Conservation (phyloP, 64 coral and sea anemone species). For the Actinia tenebrosa region DNA sequence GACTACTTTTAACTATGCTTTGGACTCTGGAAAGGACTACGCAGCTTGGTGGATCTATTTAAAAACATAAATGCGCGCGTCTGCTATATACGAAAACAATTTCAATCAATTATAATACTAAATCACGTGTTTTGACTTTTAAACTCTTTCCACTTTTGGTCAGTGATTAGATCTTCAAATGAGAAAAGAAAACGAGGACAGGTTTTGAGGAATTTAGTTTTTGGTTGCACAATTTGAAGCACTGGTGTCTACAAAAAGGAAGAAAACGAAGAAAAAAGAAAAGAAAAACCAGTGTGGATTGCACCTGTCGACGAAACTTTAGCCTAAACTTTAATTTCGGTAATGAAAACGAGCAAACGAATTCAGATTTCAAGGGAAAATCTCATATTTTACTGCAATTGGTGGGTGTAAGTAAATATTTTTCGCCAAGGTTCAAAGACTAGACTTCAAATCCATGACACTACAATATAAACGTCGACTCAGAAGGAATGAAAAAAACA, state of each 20-base stretch:
- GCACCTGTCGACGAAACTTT: too few relatives aligned
- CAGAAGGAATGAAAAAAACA: slow-evolving; percentile 22
- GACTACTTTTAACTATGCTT: background rate
- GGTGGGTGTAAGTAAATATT: background rate
- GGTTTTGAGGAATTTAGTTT: too few relatives aligned
- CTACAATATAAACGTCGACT: slow-evolving; percentile 31
- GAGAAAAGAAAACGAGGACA: too few relatives aligned
- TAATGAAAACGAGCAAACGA: too few relatives aligned
- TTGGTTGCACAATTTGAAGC: too few relatives aligned
- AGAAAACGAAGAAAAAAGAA: too few relatives aligned
- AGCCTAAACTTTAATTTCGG: too few relatives aligned
- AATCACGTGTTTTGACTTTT: too few relatives aligned
- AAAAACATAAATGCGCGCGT: background rate
- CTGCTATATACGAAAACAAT: background rate
- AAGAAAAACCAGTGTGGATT: too few relatives aligned
- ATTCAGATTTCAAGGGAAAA: background rate
- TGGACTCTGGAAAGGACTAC: background rate
- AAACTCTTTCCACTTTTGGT: too few relatives aligned
- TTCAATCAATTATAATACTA: background rate
- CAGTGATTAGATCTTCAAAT: too few relatives aligned
- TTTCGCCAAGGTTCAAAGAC: background rate
- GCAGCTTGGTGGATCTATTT: background rate
- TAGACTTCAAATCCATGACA: slow-evolving; percentile 35
- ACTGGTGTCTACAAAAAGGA: too few relatives aligned
- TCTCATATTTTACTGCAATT: background rate